A percentile compares a stretch with the other conserved stretches of the same genome.
phyloP scores from a whole-genome alignment of 2,113 vertebrate species.

The Gambusia affinis region DNA sequence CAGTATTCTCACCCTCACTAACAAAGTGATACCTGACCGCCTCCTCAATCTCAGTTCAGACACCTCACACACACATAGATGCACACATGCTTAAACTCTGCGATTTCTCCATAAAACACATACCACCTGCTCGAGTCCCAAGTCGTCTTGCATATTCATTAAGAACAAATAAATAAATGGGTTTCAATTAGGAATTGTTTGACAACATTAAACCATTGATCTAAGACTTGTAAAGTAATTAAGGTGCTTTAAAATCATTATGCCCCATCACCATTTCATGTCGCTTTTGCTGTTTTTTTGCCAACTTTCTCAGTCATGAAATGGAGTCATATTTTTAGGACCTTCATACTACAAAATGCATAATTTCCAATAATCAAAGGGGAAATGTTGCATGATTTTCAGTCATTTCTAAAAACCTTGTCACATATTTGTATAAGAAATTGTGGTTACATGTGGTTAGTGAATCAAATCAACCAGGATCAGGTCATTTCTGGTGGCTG shows the following conservation, averaged over 20 bases:
- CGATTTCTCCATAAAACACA: conserved; percentile 32
- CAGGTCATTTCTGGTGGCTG: too few relatives aligned
- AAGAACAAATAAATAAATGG: background rate
- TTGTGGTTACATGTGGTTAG: too few relatives aligned
- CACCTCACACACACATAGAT: conserved; percentile 11
- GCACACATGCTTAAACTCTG: conserved; percentile 4
- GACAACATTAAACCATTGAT: background rate
- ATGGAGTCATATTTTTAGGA: background rate
- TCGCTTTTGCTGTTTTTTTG: too few relatives aligned
- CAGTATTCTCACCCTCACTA: conserved; percentile 44
- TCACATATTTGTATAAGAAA: background rate
- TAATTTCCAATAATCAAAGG: background rate
- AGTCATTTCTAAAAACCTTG: background rate
- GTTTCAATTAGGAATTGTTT: background rate
- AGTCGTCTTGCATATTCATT: background rate
- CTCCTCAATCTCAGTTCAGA: conserved; percentile 22
- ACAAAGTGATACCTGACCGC: conserved; percentile 43
- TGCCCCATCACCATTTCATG: too few relatives aligned
- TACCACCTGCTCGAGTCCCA: conserved; percentile 17
- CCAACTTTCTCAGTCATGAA: background rate
- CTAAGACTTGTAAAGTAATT: background rate
- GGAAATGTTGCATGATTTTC: background rate
- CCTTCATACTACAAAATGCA: background rate
- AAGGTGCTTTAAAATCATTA: background rate
- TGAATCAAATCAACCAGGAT: too few relatives aligned